These are phyloP conservation scores for Oreochromis spilurus DNA, from an alignment of 2,113 vertebrate genomes.

Conservation along the genomic window DNA sequence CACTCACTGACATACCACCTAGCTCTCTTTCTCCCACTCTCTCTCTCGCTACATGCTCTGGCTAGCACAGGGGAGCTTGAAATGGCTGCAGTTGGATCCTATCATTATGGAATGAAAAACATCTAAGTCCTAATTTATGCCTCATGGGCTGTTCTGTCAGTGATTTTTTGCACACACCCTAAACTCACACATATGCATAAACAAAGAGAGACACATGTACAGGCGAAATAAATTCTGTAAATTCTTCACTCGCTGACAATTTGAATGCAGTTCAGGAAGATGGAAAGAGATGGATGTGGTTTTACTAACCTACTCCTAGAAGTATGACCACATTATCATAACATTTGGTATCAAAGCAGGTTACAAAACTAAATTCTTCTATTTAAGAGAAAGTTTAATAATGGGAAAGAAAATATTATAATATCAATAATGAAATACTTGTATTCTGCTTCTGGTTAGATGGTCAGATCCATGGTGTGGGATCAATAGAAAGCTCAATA, in stretches of 20 bases:
- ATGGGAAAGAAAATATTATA: not conserved
- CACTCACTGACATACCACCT: conserved; percentile 32
- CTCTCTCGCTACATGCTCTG: conserved; percentile 46
- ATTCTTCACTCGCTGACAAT: conserved; percentile 7
- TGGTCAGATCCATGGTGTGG: not conserved
- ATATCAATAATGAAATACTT: not conserved
- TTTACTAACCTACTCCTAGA: conserved; percentile 10
- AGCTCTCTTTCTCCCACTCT: not conserved
- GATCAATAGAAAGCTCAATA: conserved; percentile 34
- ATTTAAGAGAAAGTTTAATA: not conserved
- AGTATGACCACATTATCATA: conserved; percentile 15
- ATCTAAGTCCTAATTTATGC: conserved; percentile 60
- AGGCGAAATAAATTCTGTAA: not conserved
- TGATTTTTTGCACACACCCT: conserved; percentile 34
- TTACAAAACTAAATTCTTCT: not conserved
- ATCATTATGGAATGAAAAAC: conserved; percentile 70
- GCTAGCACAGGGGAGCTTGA: conserved; percentile 31
- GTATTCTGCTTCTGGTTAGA: not conserved
- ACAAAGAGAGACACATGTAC: not conserved
- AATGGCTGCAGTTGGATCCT: conserved; percentile 50
- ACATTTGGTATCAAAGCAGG: conserved; percentile 26
- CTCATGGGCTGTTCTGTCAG: conserved; percentile 43
- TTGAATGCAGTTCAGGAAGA: conserved; percentile 26
- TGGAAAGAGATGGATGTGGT: conserved; percentile 10
- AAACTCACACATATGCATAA: not conserved